A percentile compares a stretch with the other conserved stretches of the same genome.
These are phyloP conservation scores for Chrysocyon brachyurus DNA, from an alignment of 2,797 vertebrate genomes.

Conservation along the genomic window DNA sequence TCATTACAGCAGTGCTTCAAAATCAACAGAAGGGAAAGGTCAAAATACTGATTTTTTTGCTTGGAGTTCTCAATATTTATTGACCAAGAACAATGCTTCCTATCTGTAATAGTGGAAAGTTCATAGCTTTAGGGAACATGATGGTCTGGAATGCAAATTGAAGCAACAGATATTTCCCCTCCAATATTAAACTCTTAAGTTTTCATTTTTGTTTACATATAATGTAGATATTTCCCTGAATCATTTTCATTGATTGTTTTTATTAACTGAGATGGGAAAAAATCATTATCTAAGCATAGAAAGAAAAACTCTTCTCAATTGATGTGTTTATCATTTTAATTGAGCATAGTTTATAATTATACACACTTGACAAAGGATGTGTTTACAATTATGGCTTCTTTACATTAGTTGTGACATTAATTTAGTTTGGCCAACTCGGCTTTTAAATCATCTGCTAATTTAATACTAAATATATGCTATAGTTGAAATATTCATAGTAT, in stretches of 20 bases:
- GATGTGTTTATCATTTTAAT: conserved; percentile 40
- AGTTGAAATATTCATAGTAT: conserved; percentile 49
- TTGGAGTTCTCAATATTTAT: background rate
- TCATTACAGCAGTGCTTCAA: background rate
- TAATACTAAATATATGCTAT: background rate
- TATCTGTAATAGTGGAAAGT: background rate
- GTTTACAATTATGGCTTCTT: conserved; percentile 30
- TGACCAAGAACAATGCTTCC: background rate
- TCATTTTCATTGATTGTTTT: conserved; percentile 48
- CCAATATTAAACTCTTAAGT: conserved; percentile 38
- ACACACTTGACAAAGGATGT: background rate
- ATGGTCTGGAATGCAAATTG: background rate
- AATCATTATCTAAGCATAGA: background rate
- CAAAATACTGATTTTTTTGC: background rate
- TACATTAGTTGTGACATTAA: background rate
- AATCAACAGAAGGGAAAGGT: background rate
- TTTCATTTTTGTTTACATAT: conserved; percentile 65
- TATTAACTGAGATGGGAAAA: background rate
- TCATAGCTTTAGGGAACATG: background rate
- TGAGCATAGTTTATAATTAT: background rate
- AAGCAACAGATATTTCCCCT: background rate
- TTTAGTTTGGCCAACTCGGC: background rate
- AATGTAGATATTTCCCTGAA: background rate
- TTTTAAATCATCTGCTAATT: conserved; percentile 15
- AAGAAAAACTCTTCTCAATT: background rate